These are phyloP conservation scores for Callionymus lyra DNA, from an alignment of 2,113 vertebrate species.

Conservation along the genomic window DNA sequence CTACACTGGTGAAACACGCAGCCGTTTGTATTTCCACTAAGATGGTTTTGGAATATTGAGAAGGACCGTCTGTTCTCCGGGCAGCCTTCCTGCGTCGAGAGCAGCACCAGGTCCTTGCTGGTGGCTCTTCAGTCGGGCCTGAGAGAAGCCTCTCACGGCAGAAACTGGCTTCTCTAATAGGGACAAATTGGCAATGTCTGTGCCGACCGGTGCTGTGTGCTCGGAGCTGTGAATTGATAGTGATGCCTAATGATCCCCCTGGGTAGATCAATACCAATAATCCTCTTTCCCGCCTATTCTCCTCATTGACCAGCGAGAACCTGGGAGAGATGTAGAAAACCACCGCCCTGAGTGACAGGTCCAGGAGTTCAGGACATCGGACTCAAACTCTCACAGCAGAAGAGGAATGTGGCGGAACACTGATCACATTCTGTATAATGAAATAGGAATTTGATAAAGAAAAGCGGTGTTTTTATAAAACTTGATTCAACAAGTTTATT, in stretches of 20 bases:
- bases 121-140: constrained; percentile 50
- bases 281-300: constrained; percentile 92
- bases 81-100: no score
- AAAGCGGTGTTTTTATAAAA: background rate
- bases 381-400: constrained; percentile 26
- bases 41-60: no score
- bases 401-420: no score
- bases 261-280: constrained; percentile 99
- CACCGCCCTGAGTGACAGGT: constrained; percentile 52
- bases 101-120: constrained; percentile 38
- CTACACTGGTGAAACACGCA: constrained; percentile 47
- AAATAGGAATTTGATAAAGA: background rate
- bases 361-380: constrained; percentile 38
- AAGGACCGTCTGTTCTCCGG: no score
- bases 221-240: constrained; percentile 98
- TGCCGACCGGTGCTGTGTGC: constrained; percentile 84
- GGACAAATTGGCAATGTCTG: constrained; percentile 99
- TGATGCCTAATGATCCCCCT: constrained; percentile 99
- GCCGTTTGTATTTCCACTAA: no score
- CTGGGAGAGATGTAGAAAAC: constrained; percentile 57
- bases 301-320: constrained; percentile 84
- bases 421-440: background rate
- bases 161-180: constrained; percentile 89
- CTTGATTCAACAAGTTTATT: no score
- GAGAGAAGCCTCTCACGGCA: constrained; percentile 78